A percentile compares a stretch with the other conserved stretches of the same genome.
Conservation (phyloP, 2,113 vertebrate species). For the Thalassoma bifasciatum region DNA sequence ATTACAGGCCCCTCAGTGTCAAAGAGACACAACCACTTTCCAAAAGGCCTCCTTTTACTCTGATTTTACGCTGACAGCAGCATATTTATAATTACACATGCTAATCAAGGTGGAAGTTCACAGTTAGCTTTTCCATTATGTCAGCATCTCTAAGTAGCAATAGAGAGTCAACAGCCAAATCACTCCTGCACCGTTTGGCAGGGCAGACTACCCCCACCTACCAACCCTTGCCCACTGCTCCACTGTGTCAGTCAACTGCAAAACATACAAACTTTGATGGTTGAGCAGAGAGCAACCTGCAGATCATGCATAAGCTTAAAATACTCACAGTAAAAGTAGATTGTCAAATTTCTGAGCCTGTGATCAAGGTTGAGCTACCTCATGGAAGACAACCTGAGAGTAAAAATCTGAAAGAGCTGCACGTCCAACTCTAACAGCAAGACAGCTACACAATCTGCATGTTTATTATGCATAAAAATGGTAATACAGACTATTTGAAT, state of each 20-base stretch:
- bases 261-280: conserved; percentile 21
- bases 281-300: conserved; percentile 10
- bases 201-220: conserved; percentile 40
- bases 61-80: conserved; percentile 71
- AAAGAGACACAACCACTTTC: conserved; percentile 58
- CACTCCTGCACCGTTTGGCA: conserved; percentile 66
- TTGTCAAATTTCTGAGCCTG: not conserved
- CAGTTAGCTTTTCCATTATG: conserved; percentile 70
- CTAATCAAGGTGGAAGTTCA: conserved; percentile 82
- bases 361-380: conserved; percentile 20
- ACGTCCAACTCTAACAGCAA: conserved; percentile 44
- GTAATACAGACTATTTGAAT: conserved; percentile 61
- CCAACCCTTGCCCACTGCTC: conserved; percentile 34
- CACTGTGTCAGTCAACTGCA: conserved; percentile 37
- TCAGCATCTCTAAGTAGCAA: conserved; percentile 75
- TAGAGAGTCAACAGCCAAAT: conserved; percentile 71
- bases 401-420: not conserved
- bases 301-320: conserved; percentile 10
- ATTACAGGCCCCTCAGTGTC: conserved; percentile 69
- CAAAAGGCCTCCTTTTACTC: conserved; percentile 49
- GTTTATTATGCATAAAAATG: conserved; percentile 61
- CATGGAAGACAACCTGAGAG: conserved; percentile 8
- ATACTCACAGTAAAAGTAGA: conserved; percentile 4
- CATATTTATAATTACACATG: conserved; percentile 82
- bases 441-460: conserved; percentile 57